phyloP scores from a whole-genome alignment of 2,797 vertebrate genomes.

The Epinephelus awoara region DNA sequence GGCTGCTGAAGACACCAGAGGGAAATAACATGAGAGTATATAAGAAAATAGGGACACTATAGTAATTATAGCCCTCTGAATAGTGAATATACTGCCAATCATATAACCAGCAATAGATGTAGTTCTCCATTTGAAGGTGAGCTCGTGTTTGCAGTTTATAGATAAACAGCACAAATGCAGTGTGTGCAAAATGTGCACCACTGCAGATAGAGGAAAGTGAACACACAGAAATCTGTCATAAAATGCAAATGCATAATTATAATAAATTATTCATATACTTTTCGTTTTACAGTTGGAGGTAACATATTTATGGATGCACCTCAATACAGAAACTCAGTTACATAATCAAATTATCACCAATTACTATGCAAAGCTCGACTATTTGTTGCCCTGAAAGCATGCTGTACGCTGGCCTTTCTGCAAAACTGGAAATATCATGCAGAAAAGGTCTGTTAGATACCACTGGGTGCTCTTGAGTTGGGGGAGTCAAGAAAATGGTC shows the following conservation, averaged over 20 bases:
- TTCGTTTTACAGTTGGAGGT: slow-evolving; percentile 29
- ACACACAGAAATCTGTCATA: slow-evolving; percentile 15
- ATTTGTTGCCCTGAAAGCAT: background rate
- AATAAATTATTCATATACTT: slow-evolving; percentile 47
- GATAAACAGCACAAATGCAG: slow-evolving; percentile 38
- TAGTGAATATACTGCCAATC: background rate
- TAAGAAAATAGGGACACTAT: slow-evolving; percentile 7
- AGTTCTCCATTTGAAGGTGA: slow-evolving; percentile 17
- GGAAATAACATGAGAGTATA: slow-evolving; percentile 21
- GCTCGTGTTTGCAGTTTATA: slow-evolving; percentile 23
- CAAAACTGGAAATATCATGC: slow-evolving; percentile 10
- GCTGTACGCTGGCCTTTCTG: background rate
- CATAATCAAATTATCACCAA: slow-evolving; percentile 29
- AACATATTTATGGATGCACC: slow-evolving; percentile 27
- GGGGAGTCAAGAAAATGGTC: slow-evolving; percentile 23
- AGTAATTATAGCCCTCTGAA: background rate
- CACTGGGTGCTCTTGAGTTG: slow-evolving; percentile 24
- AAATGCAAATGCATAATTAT: slow-evolving; percentile 26
- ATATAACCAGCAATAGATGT: slow-evolving; percentile 7
- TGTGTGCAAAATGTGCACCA: slow-evolving; percentile 28
- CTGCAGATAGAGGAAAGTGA: slow-evolving; percentile 11
- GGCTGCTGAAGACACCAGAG: slow-evolving; percentile 29
- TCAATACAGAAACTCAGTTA: slow-evolving; percentile 9
- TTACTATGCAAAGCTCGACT: slow-evolving; percentile 23
- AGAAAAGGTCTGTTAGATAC: slow-evolving; percentile 39